phyloP scores from a whole-genome alignment of 2,113 vertebrate genomes.

The Chionis minor region DNA sequence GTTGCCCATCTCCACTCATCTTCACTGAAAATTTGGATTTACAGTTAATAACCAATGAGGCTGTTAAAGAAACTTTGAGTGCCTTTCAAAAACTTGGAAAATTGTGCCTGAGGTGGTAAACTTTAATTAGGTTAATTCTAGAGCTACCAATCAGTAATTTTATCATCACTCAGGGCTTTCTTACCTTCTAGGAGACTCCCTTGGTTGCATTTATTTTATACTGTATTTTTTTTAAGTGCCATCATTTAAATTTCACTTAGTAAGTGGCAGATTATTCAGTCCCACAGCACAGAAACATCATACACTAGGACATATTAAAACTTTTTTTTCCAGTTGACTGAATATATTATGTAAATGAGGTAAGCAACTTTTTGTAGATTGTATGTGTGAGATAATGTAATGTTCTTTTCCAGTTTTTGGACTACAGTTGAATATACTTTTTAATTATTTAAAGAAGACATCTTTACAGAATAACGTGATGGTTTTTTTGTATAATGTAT shows the following conservation, averaged over 20 bases:
- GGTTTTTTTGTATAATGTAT: conserved; percentile 87
- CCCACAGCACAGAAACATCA: conserved; percentile 80
- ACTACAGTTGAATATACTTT: conserved; percentile 87
- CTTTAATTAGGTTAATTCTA: conserved; percentile 79
- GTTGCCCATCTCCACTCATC: conserved; percentile 70
- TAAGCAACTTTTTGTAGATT: conserved; percentile 85
- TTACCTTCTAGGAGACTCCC: conserved; percentile 75
- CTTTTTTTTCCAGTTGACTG: conserved; percentile 81
- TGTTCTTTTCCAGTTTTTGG: conserved; percentile 87
- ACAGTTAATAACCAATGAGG: conserved; percentile 65
- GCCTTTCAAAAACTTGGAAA: conserved; percentile 79
- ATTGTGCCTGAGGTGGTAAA: conserved; percentile 80
- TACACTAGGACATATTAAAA: conserved; percentile 78
- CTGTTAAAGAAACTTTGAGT: conserved; percentile 78
- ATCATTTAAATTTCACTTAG: conserved; percentile 85
- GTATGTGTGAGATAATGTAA: conserved; percentile 87
- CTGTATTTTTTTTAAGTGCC: conserved; percentile 80
- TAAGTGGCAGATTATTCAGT: conserved; percentile 84
- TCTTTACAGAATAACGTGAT: conserved; percentile 86
- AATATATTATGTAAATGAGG: conserved; percentile 85
- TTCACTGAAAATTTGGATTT: conserved; percentile 73
- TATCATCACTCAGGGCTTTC: conserved; percentile 83
- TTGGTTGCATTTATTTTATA: conserved; percentile 74
- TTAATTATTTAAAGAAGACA: conserved; percentile 87
- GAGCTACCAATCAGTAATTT: conserved; percentile 79